Conservation (phyloP, 2,888 invertebrate genomes). For the Pollenia angustigena region DNA sequence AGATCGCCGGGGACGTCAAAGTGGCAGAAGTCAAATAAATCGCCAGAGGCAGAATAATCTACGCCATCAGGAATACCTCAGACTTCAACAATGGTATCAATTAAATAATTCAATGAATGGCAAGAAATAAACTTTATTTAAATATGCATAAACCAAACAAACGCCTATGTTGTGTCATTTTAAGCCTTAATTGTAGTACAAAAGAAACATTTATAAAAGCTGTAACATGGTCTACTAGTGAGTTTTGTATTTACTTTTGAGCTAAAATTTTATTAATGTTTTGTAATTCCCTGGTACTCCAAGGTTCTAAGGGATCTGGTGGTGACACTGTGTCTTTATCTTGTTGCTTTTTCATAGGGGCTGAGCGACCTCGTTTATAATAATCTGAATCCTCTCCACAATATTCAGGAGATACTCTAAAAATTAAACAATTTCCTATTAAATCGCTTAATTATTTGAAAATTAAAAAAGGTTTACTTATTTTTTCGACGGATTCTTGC, state of each 20-base stretch:
- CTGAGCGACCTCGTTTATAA: constrained; percentile 78
- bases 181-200: no score
- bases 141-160: no score
- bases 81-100: no score
- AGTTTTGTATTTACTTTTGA: constrained; percentile 75
- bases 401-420: constrained; percentile 81
- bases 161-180: no score
- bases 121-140: background rate
- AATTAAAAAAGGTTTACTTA: constrained; percentile 75
- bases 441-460: background rate
- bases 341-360: constrained; percentile 76
- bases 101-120: background rate
- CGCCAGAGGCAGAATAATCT: constrained; percentile 29
- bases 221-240: background rate
- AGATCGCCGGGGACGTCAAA: background rate
- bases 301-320: constrained; percentile 89
- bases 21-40: constrained; percentile 15
- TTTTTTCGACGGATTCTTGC: constrained; percentile 81
- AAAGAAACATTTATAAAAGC: background rate
- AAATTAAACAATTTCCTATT: constrained; percentile 1
- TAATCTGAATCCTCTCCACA: constrained; percentile 77
- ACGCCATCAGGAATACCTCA: no score
- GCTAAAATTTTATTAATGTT: constrained; percentile 88
- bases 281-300: constrained; percentile 89
- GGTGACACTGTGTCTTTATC: constrained; percentile 83